A percentile compares a stretch with the other conserved stretches of the same genome.
phyloP scores from a whole-genome alignment of 2,888 invertebrate species.

The Phlogophora meticulosa region DNA sequence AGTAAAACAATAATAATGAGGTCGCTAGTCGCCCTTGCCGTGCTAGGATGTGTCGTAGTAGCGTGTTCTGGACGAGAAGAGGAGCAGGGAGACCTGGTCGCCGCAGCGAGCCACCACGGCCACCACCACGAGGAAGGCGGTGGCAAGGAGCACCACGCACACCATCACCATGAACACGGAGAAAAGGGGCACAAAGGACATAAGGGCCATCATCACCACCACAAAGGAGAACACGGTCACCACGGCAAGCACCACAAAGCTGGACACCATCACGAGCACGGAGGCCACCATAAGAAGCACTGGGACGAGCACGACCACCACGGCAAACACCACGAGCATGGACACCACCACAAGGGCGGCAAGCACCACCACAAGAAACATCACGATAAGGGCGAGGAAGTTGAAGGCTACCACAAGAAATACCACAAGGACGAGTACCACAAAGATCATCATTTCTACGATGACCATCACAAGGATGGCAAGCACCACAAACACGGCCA shows the following conservation, averaged over 20 bases:
- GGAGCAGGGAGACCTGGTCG: conserved; percentile 85
- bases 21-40: conserved; percentile 86
- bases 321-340: conserved; percentile 94
- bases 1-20: conserved; percentile 78
- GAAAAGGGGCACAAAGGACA: conserved; percentile 95
- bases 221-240: conserved; percentile 94
- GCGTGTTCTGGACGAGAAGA: conserved; percentile 83
- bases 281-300: conserved; percentile 95
- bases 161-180: conserved; percentile 93
- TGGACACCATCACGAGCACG: conserved; percentile 94
- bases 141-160: conserved; percentile 93
- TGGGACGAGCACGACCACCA: conserved; percentile 94
- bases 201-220: conserved; percentile 94
- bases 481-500: conserved; percentile 95
- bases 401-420: conserved; percentile 96
- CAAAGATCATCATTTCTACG: conserved; percentile 97
- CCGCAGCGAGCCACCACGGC: conserved; percentile 88
- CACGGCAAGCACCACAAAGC: conserved; percentile 95
- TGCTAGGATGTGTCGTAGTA: conserved; percentile 81
- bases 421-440: conserved; percentile 96
- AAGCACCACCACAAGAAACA: conserved; percentile 95
- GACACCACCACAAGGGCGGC: conserved; percentile 94
- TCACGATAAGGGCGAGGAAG: conserved; percentile 96
- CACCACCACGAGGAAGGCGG: conserved; percentile 93
- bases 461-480: conserved; percentile 96